Evolutionary conservation across 2,797 vertebrate genomes (phyloP).

Genomic region (Hypotaenidia okinawae): DNA sequence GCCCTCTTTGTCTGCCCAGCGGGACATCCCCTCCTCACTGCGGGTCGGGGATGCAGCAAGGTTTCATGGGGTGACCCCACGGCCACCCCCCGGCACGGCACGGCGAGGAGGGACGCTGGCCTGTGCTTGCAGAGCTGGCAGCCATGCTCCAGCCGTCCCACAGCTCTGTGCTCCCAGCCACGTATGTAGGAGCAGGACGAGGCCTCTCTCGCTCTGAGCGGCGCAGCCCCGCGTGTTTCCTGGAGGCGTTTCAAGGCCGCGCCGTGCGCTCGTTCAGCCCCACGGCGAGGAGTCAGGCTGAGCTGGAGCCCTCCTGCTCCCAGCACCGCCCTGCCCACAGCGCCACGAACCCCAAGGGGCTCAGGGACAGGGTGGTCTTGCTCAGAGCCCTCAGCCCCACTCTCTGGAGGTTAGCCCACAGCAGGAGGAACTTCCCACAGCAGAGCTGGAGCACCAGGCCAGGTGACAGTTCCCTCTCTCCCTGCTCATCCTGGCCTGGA

Average conservation of each 20-base stretch:
- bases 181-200: background rate
- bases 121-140: background rate
- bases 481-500: fast-evolving
- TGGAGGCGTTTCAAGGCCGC: slow-evolving; percentile 41
- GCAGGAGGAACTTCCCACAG: background rate
- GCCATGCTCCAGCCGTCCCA: background rate
- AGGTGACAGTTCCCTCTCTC: background rate
- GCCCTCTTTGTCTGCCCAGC: slow-evolving; percentile 40
- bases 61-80: background rate
- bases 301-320: background rate
- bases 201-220: background rate
- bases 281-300: fast-evolving
- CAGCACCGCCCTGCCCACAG: fast-evolving
- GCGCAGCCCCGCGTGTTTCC: background rate
- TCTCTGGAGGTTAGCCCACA: background rate
- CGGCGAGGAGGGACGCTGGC: fast-evolving
- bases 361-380: fast-evolving
- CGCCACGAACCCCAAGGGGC: background rate
- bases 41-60: fast-evolving
- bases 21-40: fast-evolving
- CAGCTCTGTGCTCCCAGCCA: slow-evolving; percentile 7
- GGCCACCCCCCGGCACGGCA: background rate
- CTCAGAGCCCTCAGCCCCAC: background rate
- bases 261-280: background rate
- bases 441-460: background rate